These are phyloP conservation scores for Orestias chungarensis DNA, from an alignment of 2,797 vertebrate species.

Conservation along the genomic window DNA sequence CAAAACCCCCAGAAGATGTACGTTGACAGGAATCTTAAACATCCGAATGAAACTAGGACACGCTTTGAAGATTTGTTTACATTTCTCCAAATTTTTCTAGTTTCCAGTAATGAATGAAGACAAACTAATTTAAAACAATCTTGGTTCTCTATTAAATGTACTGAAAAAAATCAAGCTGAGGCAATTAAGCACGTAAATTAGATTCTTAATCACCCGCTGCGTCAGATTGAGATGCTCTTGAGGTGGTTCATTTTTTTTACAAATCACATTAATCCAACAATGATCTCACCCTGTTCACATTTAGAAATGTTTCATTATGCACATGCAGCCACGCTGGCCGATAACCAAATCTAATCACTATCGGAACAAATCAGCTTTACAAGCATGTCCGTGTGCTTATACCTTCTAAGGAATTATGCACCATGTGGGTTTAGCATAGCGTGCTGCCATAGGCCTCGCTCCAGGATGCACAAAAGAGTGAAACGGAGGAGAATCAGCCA, in stretches of 20 bases:
- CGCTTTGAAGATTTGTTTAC: conserved; percentile 4
- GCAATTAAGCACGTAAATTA: conserved; percentile 22
- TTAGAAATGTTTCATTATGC: neutral
- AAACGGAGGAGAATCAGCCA: conserved; percentile 51
- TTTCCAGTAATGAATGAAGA: conserved; percentile 19
- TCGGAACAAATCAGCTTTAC: neutral
- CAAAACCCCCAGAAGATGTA: too few relatives aligned
- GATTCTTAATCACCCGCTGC: conserved; percentile 27
- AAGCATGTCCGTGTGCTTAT: neutral
- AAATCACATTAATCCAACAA: conserved; percentile 30
- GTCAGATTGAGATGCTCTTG: conserved; percentile 24
- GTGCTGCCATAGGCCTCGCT: neutral
- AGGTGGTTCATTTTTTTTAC: conserved; percentile 25
- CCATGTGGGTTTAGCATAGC: conserved; percentile 11
- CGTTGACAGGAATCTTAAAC: conserved; percentile 22
- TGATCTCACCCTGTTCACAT: conserved; percentile 8
- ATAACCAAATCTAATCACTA: conserved; percentile 7
- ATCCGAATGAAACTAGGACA: conserved; percentile 11
- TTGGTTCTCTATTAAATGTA: conserved; percentile 24
- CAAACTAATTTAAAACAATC: conserved; percentile 30
- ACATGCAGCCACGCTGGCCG: neutral
- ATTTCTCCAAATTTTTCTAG: conserved; percentile 18
- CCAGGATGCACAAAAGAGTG: conserved; percentile 9
- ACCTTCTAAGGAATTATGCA: neutral
- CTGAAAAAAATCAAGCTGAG: conserved; percentile 24